phyloP scores from a whole-genome alignment of 2,888 invertebrate species.

The Erannis defoliaria region DNA sequence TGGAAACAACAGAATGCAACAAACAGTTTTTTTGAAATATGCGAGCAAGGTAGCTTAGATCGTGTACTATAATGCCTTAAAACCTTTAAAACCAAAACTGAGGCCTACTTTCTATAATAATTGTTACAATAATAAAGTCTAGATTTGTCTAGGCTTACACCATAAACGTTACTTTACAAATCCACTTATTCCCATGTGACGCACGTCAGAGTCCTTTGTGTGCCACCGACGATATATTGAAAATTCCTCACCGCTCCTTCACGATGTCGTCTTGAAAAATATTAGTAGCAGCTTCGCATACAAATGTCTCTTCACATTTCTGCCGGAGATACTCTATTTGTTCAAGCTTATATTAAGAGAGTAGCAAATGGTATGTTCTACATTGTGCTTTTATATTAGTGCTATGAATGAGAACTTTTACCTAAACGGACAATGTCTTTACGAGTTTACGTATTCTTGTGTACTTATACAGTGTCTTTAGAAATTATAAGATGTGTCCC shows the following conservation, averaged over 20 bases:
- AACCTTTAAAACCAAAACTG: too few species aligned
- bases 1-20: too few species aligned
- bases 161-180: conserved; percentile 9
- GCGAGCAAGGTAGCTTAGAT: too few species aligned
- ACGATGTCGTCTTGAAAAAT: conserved; percentile 27
- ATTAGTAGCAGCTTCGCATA: conserved; percentile 25
- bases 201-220: conserved; percentile 18
- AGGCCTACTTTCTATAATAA: too few species aligned
- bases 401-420: conserved; percentile 3
- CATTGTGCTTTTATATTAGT: conserved; percentile 4
- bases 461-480: too few species aligned
- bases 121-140: too few species aligned
- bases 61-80: too few species aligned
- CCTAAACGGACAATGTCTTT: neutral
- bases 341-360: conserved; percentile 24
- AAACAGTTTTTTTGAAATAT: too few species aligned
- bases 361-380: conserved; percentile 9
- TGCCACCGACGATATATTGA: conserved; percentile 31
- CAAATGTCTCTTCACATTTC: conserved; percentile 26
- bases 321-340: conserved; percentile 23
- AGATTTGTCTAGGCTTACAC: neutral
- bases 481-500: too few species aligned
- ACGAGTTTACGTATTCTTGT: too few species aligned
- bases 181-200: conserved; percentile 23
- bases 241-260: conserved; percentile 28